phyloP scores from a whole-genome alignment of 2,888 invertebrate genomes.

The Cerastoderma edule region DNA sequence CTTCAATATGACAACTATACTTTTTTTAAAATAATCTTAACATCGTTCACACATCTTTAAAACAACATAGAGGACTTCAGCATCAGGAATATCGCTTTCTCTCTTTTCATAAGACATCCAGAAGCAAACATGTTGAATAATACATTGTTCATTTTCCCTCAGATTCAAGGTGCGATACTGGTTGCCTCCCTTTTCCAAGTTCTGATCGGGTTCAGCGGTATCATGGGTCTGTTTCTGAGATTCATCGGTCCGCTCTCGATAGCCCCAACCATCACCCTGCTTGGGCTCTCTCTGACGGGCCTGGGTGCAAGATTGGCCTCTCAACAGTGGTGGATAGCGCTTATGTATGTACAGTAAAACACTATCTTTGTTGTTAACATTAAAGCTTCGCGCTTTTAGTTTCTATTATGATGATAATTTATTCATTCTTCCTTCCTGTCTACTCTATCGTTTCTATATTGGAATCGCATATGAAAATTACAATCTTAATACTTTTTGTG shows the following conservation, averaged over 20 bases:
- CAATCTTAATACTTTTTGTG: no score
- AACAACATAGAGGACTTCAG: neutral
- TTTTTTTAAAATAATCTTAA: neutral
- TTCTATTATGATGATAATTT: no score
- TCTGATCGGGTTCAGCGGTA: conserved; percentile 88
- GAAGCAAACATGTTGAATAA: neutral
- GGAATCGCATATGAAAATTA: no score
- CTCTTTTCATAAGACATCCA: neutral
- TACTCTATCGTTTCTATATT: no score
- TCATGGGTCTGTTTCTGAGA: conserved; percentile 90
- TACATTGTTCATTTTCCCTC: neutral
- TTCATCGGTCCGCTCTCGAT: conserved; percentile 88
- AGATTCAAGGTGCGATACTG: conserved; percentile 92
- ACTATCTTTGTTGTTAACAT: neutral
- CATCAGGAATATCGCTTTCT: no score
- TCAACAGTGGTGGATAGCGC: conserved; percentile 92
- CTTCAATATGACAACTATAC: neutral
- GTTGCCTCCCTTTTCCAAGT: conserved; percentile 91
- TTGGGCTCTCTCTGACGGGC: conserved; percentile 92
- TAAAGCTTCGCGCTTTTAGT: no score
- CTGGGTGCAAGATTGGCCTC: conserved; percentile 91
- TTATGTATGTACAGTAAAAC: conserved; percentile 87
- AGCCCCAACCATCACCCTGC: conserved; percentile 88
- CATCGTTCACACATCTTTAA: neutral
- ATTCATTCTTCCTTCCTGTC: no score